Evolutionary conservation across 2,797 vertebrate genomes (phyloP), one percentile per base, ranked within the genome.

Genomic region (Gymnoscopelus braueri): DNA sequence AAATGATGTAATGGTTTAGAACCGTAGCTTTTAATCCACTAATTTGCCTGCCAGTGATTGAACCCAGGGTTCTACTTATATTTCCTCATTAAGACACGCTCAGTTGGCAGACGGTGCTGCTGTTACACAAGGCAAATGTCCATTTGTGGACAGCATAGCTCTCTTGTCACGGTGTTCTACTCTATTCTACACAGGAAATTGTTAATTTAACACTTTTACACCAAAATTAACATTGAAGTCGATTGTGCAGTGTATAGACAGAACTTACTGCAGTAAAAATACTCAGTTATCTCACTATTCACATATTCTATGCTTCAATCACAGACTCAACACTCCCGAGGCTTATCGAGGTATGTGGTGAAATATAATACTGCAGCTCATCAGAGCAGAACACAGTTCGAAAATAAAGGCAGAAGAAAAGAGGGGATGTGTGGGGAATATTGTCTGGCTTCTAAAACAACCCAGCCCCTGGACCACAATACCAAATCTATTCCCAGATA

Each of bases 1-100:
- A 10, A 26, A 35, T 64, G 51, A 71, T 59, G 54, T 65, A 32
- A 71, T 72, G 24, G 80, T 76, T 47, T 61, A 69, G 67, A 56
- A 15, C 3, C 53, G 19, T 15, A 24, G 11, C 32, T 67, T 70
- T 65, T 9, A 67, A 69, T 10, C 9, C 60, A 59, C 55, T 66
- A 44, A 60, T 71, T 77, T 26, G 15, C 9, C 72, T 72, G 24
- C 48, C 35, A 62, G 44, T 57, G 72, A 56, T 13, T 52, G 32
- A 67, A 64, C 50, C 48, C 49, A 39, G 70, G 32, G 39, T 54
- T 12, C 11, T 35, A 32, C 32, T 57, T n/a, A 59, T 51, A 57
- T 76, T 48, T 77, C 74, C 29, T 15, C 63, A 55, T n/a, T 61
- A 69, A 65, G 39, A 72, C 29, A 19, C 58, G 15, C 65, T 52